A percentile compares a stretch with the other conserved stretches of the same genome.
These are phyloP conservation scores for Bufo gargarizans DNA, from an alignment of 2,113 vertebrate species.

Conservation along the genomic window DNA sequence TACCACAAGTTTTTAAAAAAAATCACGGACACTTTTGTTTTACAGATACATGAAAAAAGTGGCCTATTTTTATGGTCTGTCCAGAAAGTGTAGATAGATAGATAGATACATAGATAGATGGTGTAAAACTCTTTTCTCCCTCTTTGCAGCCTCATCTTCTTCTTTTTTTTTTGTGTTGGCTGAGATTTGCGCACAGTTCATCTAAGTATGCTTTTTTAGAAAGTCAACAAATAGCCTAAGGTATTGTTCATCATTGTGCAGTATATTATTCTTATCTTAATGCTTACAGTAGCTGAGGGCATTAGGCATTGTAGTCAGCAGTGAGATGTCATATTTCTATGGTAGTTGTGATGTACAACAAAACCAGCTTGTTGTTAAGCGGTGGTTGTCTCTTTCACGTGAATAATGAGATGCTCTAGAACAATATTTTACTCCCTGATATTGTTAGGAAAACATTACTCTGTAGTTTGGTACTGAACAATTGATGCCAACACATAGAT, in stretches of 20 bases:
- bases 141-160: too few relatives aligned
- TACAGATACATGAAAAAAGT: too few relatives aligned
- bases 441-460: slow-evolving; percentile 87
- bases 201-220: neutral
- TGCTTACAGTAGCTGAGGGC: neutral
- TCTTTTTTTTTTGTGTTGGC: neutral
- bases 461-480: slow-evolving; percentile 83
- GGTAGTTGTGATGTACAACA: slow-evolving; percentile 80
- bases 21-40: too few relatives aligned
- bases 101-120: too few relatives aligned
- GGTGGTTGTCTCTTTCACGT: slow-evolving; percentile 79
- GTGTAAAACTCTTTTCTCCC: neutral
- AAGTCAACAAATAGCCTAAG: neutral
- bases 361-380: slow-evolving; percentile 89
- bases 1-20: too few relatives aligned
- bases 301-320: slow-evolving; percentile 29
- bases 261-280: slow-evolving; percentile 85
- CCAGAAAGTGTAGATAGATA: too few relatives aligned
- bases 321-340: slow-evolving; percentile 32
- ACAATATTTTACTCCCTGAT: slow-evolving; percentile 95
- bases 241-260: slow-evolving; percentile 76
- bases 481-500: slow-evolving; percentile 87
- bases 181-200: neutral
- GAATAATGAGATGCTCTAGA: slow-evolving; percentile 91
- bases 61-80: too few relatives aligned